Conservation (phyloP, 2,888 invertebrate genomes). For the Sacculina carcini region DNA sequence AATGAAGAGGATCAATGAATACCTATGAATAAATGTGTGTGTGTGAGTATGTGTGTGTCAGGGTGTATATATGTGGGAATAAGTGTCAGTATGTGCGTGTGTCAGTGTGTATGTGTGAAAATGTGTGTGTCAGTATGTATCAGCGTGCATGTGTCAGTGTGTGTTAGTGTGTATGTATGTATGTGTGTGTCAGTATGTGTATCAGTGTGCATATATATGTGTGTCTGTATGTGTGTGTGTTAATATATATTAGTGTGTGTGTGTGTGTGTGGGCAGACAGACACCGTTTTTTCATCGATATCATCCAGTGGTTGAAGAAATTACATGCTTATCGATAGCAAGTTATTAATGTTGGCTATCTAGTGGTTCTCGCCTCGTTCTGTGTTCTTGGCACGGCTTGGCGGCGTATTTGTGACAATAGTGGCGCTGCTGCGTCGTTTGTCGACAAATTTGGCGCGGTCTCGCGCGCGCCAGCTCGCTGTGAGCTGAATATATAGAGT, state of each 20-base stretch:
- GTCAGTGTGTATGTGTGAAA: not conserved
- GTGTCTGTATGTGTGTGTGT: not conserved
- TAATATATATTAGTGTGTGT: not conserved
- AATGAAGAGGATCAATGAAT: no score
- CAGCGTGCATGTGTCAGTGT: not conserved
- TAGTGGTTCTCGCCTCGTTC: not conserved
- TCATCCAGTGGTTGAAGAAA: no score
- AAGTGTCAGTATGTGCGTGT: not conserved
- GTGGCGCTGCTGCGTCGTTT: no score
- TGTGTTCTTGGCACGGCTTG: not conserved
- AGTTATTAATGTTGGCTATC: no score
- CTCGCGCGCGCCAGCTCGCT: no score
- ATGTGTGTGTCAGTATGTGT: conserved; percentile 1
- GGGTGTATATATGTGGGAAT: not conserved
- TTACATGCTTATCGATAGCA: no score
- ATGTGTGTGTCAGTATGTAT: not conserved
- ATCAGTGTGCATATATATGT: conserved; percentile 4
- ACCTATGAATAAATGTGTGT: conserved; percentile 1
- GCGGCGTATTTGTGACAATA: not conserved
- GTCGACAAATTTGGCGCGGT: no score
- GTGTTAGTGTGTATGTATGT: not conserved
- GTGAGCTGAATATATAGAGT: no score
- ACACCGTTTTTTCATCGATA: no score
- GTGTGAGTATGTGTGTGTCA: not conserved
- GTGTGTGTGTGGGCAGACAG: not conserved